A percentile compares a stretch with the other conserved stretches of the same genome.
Evolutionary conservation across 23 tunicate genomes (phyloP).

Genomic region (Trididemnum miniatum): DNA sequence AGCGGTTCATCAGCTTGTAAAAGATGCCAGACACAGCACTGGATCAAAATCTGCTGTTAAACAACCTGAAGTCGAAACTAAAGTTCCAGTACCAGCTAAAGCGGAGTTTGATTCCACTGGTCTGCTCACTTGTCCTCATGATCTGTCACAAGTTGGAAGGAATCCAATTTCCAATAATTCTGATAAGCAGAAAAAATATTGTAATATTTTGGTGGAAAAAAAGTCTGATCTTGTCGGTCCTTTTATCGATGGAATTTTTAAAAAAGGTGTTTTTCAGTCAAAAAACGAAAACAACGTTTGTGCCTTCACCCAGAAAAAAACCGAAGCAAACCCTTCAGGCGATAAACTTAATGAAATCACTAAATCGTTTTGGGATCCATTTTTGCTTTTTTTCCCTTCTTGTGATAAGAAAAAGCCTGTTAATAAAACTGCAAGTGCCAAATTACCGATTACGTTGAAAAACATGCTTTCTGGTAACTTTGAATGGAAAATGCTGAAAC

Average conservation of each 20-base stretch:
- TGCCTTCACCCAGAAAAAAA: background rate
- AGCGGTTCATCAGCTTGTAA: slow-evolving; percentile 68
- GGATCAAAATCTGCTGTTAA: background rate
- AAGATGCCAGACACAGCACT: slow-evolving; percentile 54
- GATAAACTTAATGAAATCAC: background rate
- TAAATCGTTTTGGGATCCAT: slow-evolving; percentile 38
- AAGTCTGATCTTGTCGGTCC: slow-evolving; percentile 35
- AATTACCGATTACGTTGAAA: slow-evolving; percentile 19
- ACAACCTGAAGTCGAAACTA: background rate
- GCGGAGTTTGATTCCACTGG: slow-evolving; percentile 44
- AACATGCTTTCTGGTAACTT: slow-evolving; percentile 63
- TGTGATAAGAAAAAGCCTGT: background rate
- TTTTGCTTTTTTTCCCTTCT: slow-evolving; percentile 40
- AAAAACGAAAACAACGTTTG: background rate
- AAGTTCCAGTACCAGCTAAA: slow-evolving; percentile 76
- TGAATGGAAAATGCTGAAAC: slow-evolving; percentile 43
- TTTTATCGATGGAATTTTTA: background rate
- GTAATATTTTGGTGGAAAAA: background rate
- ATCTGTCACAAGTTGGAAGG: slow-evolving; percentile 38
- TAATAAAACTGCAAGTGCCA: background rate
- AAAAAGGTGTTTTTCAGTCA: background rate
- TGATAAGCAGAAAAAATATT: background rate
- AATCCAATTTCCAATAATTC: background rate
- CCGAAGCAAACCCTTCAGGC: too few species aligned
- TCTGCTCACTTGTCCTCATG: slow-evolving; percentile 74